Base-by-base conservation (phyloP, 2,113 vertebrate species). In the Cyprinodon variegatus region DNA sequence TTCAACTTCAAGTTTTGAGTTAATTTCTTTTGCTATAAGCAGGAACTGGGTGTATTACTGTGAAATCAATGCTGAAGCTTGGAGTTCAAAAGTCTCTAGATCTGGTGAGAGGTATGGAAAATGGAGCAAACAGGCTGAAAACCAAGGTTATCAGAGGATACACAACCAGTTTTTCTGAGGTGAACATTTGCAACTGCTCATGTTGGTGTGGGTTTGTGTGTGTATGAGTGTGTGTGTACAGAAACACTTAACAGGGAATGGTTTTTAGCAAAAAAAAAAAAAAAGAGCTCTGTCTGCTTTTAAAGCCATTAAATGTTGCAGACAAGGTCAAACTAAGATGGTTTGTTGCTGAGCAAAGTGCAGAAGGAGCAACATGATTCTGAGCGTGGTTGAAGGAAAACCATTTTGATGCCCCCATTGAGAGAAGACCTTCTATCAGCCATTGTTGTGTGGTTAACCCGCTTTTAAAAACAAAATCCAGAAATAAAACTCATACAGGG, bases 251-350 rank as follows among this genome's bases (percentile, higher is more conserved):
- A 68, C 37, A 22, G 37, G 74, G 66, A 39, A 60, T 9, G 64
- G 65, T 43, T 39, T 61, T 80, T 83, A 60, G 38, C 41, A 69
- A 76, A 41, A 78, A 68, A 71, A 41, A 78, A 68, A 71, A 53
- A 57, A 57, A n/a, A 57, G 50, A 70, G 65, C 10, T 48, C 70
- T 74, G 65, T 67, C 4, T 3, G 76, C 84, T 84, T 84, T 83
- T 70, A 82, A 81, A 87, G 83, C 82, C 84, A 86, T 89, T 90
- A 84, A 69, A 45, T 40, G 40, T n/a, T 60, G n/a, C 76, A 77
- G 78, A 78, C 80, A 68, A 91, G 84, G 88, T 88, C 78, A 82
- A n/a, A 61, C 43, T 37, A 38, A 46, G 20, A 76, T 4, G 39
- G 62, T 61, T 50, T 76, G 73, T 61, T 73, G 64, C 65, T 41